A percentile compares a stretch with the other conserved stretches of the same genome.
Evolutionary conservation across 2,888 invertebrate species (phyloP).

Genomic region (Oasisia sp.): DNA sequence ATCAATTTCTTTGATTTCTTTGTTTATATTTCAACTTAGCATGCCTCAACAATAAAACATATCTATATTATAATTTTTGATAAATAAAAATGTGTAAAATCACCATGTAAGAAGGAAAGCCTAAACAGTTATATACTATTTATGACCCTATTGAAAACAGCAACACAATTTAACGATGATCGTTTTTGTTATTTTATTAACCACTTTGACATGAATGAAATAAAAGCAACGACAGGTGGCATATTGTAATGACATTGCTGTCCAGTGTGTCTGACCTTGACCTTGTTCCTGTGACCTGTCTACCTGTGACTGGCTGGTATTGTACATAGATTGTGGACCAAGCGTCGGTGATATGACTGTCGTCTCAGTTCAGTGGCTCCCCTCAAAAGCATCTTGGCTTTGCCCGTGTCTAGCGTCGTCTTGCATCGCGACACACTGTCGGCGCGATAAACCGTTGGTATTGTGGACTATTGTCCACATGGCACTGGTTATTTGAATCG

Average conservation of each 20-base stretch:
- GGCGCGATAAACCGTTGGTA: constrained; percentile 8
- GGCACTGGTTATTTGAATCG: not conserved
- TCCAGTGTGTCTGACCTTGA: not conserved
- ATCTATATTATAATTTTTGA: not conserved
- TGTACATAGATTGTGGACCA: not conserved
- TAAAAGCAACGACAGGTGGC: not conserved
- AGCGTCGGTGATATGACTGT: not conserved
- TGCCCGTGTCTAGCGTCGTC: not conserved
- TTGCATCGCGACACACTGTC: not conserved
- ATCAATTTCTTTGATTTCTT: no score
- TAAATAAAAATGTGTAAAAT: not conserved
- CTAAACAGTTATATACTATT: no score
- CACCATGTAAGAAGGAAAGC: not conserved
- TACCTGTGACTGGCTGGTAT: not conserved
- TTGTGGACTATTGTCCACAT: not conserved
- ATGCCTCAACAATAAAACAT: not conserved
- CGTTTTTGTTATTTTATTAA: no score
- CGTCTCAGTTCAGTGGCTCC: not conserved
- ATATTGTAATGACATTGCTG: not conserved
- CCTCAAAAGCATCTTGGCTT: not conserved
- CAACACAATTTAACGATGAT: no score
- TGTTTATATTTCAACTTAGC: no score
- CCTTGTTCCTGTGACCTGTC: not conserved
- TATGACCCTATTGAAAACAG: no score
- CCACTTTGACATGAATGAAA: no score